Evolutionary conservation across 2,888 invertebrate species (phyloP).

Genomic region (Ferdinandea cuprea): DNA sequence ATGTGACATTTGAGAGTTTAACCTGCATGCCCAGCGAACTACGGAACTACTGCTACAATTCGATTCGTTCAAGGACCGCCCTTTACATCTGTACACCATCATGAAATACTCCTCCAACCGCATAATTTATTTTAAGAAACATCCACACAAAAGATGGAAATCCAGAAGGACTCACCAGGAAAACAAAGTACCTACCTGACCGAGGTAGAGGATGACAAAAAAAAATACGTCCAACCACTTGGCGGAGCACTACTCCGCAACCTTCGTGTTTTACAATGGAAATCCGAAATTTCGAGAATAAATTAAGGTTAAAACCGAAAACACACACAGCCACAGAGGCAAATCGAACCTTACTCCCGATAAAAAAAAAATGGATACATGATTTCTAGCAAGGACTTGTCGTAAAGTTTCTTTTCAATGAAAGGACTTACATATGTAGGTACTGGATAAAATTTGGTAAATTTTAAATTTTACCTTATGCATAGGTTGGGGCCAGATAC

Average conservation of each 20-base stretch:
- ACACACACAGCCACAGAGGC: constrained; percentile 13
- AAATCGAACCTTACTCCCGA: not conserved
- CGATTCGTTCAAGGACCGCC: not conserved
- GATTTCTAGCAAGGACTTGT: constrained; percentile 12
- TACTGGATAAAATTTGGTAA: constrained; percentile 44
- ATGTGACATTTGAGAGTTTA: not conserved
- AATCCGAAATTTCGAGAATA: constrained; percentile 39
- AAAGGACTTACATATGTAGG: no score
- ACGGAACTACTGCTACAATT: not conserved
- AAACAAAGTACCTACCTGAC: not conserved
- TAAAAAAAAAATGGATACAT: constrained; percentile 17
- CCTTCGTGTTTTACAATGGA: constrained; percentile 11
- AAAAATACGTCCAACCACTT: constrained; percentile 49
- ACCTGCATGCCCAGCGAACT: constrained; percentile 25
- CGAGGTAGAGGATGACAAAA: not conserved
- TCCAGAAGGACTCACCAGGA: constrained; percentile 8
- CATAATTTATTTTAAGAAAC: constrained; percentile 50
- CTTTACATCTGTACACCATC: constrained; percentile 14
- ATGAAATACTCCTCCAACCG: constrained; percentile 37
- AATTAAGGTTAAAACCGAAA: constrained; percentile 30
- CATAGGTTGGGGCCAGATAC: no score
- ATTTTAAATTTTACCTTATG: constrained; percentile 30
- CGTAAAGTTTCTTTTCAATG: not conserved
- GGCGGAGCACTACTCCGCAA: constrained; percentile 17
- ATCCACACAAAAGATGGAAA: constrained; percentile 23